A percentile compares a stretch with the other conserved stretches of the same genome.
Evolutionary conservation across 2,113 vertebrate species (phyloP).

Genomic region (Phyllostomus discolor): DNA sequence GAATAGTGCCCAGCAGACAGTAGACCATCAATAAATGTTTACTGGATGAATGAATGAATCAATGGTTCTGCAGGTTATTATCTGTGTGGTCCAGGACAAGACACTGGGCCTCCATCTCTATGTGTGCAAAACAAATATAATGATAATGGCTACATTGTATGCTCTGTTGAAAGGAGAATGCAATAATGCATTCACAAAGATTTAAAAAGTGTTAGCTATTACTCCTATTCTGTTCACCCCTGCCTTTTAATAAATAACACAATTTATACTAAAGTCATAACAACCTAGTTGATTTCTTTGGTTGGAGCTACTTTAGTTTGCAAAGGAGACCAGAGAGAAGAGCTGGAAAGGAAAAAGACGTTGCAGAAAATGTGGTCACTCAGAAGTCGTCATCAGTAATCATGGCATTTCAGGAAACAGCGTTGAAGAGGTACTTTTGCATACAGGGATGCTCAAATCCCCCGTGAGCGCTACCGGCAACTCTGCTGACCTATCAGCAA

Average conservation of each 20-base stretch:
- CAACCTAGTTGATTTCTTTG: conserved; percentile 9
- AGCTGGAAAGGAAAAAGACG: neutral
- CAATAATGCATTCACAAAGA: neutral
- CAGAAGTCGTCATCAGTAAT: neutral
- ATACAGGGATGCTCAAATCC: neutral
- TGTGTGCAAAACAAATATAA: neutral
- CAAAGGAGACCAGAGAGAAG: conserved; percentile 1
- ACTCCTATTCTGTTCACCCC: neutral
- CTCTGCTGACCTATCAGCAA: neutral
- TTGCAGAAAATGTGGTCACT: neutral
- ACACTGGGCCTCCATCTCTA: neutral
- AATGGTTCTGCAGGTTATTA: neutral
- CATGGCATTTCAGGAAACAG: neutral
- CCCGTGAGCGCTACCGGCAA: neutral
- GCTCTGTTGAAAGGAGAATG: neutral
- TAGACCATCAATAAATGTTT: neutral
- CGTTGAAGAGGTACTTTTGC: neutral
- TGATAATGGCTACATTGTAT: neutral
- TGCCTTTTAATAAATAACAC: neutral
- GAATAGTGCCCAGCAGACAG: neutral
- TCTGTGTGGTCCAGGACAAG: neutral
- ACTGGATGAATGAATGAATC: neutral
- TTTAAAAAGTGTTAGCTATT: neutral
- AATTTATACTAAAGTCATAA: conserved; percentile 18
- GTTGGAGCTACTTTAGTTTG: conserved; percentile 28